Base-by-base conservation (phyloP, 2,888 invertebrate genomes). In the Ophion ventricosus region DNA sequence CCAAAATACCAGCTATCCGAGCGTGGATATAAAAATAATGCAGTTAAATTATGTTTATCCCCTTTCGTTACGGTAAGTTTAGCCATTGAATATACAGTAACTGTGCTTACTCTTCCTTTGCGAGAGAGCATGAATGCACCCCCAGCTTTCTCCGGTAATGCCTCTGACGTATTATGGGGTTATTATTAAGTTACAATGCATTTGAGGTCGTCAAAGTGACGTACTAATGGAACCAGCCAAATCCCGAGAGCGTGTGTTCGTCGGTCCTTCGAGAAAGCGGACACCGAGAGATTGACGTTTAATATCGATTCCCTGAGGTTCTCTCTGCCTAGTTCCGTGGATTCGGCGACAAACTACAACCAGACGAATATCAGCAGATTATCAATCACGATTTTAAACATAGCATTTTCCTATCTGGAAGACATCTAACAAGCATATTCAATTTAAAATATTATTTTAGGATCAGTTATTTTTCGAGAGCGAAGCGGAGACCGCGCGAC, bases 241-340 rank as follows among this genome's bases (percentile, higher is more conserved):
- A 69, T 43, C 43, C 43, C 43, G 14, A 43, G 43, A 11, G 43
- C 14, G 43, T 43, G 43, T 43, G 43, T 43, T 69, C n/a, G 54
- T 56, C n/a, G 26, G 49, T 69, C 69, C 69, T 69, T 69, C 49
- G 69, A 29, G 69, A 54, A 69, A 10, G 49, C 25, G 10, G 26
- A 10, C 57, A 20, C 11, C 40, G 59, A 40, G 29, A 57, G 72
- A 72, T 72, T 56, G 72, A 72, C 72, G 17, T 72, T 72, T 72
- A 20, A 57, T 59, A 17, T 57, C 35, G n/a, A 57, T 59, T 59
- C 59, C 40, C 40, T 72, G 4, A 25, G 40, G 56, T 40, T 40
- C 7, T 40, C 7, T 23, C 23, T 5, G 20, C 29, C 40, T 57
- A 57, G 20, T 17, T 11, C 8, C 14, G 56, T 10, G 14, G 35